Base-by-base conservation (phyloP, 2,888 invertebrate genomes). In the Ectobius pallidus region DNA sequence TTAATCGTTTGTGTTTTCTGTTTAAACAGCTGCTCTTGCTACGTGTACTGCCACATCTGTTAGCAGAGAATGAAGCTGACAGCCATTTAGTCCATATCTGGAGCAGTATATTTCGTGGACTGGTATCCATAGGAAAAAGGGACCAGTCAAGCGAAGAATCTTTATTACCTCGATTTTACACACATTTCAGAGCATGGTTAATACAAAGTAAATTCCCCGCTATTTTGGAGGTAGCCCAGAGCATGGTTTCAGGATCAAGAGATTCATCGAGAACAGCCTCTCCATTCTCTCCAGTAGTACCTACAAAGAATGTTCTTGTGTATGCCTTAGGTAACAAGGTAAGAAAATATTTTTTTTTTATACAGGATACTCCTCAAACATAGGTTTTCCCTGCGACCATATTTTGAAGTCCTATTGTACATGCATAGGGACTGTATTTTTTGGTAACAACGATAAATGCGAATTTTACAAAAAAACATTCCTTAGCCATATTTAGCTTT, bases 121-220 rank as follows among this genome's bases (percentile, higher is more conserved):
- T 58, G 4, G 58, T 30, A 18, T 30, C 32, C 16, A 58, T 58
- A 16, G 30, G 27, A 58, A 58, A 58, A 18, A 22, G 58, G 58
- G 58, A 58, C 58, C 58, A 58, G 30, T 27, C 58, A 6, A 58
- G 58, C 27, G 58, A 30, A 14, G 58, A 30, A n/a, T 58, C 58
- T 9, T 14, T 58, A 14, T 25, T 58, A 16, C 58, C 58, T 58
- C 58, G 58, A 9, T 58, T 58, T 25, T 58, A 58, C n/a, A 27
- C 58, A 30, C n/a, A 58, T 9, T 30, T 58, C 3, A 58, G 30
- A 25, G 7, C 30, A n/a, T 58, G 58, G 58, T 16, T 58, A 4
- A 58, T 7, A n/a, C 30, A n/a, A 30, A 30, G 2, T 16, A 22
- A 58, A 7, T 58, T 58, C 30, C 27, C 58, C 30, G 16, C 27